Percentiles rank a stretch among this genome's conserved stretches.
Conservation (phyloP, 2,797 vertebrate species). For the Sorex maritimensis region DNA sequence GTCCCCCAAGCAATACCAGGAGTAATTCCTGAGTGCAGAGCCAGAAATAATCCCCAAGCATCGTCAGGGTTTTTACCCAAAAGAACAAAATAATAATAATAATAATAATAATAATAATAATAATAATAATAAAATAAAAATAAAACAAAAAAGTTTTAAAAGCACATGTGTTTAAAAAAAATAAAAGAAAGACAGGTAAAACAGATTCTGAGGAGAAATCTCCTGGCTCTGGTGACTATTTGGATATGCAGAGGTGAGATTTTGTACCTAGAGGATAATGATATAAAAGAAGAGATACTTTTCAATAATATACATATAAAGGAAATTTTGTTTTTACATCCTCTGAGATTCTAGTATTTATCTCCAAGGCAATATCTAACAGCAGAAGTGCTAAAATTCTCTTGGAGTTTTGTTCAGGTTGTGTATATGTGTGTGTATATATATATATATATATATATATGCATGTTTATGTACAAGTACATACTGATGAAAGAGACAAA, state of each 20-base stretch:
- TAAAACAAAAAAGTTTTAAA: too few species aligned
- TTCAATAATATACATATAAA: background rate
- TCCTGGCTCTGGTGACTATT: background rate
- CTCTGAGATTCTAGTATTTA: slow-evolving; percentile 4
- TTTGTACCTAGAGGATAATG: background rate
- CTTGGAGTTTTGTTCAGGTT: background rate
- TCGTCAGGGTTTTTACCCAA: too few species aligned
- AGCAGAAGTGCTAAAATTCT: slow-evolving; percentile 48
- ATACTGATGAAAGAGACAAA: background rate
- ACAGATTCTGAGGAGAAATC: background rate
- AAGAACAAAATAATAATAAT: too few species aligned
- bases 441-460: background rate
- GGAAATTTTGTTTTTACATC: slow-evolving; percentile 19
- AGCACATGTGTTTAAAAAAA: too few species aligned
- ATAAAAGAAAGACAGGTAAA: too few species aligned
- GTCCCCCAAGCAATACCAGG: too few species aligned
- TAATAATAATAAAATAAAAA: too few species aligned
- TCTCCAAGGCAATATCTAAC: slow-evolving; percentile 20
- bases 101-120: too few species aligned
- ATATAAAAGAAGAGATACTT: background rate
- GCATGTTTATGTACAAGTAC: background rate
- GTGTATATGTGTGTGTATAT: slow-evolving; percentile 9
- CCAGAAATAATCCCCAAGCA: too few species aligned
- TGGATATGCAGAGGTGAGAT: background rate
- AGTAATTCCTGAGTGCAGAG: too few species aligned